Base-by-base conservation (phyloP, 2,888 invertebrate genomes). In the Idaea dimidiata region DNA sequence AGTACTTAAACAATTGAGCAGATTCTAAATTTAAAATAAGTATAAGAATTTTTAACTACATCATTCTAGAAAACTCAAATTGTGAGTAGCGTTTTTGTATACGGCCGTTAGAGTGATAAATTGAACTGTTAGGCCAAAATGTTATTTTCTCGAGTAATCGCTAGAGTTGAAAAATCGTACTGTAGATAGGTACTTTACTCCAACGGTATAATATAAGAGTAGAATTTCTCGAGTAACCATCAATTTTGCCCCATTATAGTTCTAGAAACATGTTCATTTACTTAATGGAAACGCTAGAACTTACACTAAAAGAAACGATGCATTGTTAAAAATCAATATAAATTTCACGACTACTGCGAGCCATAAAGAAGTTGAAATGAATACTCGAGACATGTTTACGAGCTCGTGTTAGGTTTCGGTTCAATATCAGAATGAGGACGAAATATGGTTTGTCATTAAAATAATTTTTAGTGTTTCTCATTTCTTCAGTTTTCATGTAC, bases 401-500 rank as follows among this genome's bases (percentile, higher is more conserved):
- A 69, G 63, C 71, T 61, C 75, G 72, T 72, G 71, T 80, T 80
- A 73, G 77, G 71, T 73, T 71, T 67, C 68, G 74, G 71, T 72
- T 74, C 73, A 77, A 81, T 76, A 77, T 78, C 64, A 64, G 67
- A 72, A 66, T 69, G 71, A 59, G 64, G 67, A 73, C 71, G 71
- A 79, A 76, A 77, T 78, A 83, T 74, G 75, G 75, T 66, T 68
- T 64, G 67, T 66, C 76, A 78, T 80, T 78, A 79, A 79, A 79
- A 78, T 73, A 63, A 72, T 77, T 84, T 82, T 82, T 82, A 84
- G 83, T 80, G 73, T 82, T 83, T 77, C 79, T 76, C 66, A 63
- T 73, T 72, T 72, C 32, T 68, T 65, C 56, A 61, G 62, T 61
- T 63, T n/a, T n/a, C n/a, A n/a, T 55, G 59, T 55, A 63, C 59